Evolutionary conservation across 2,888 invertebrate species (phyloP).

Genomic region (Ryuthela nishihirai): DNA sequence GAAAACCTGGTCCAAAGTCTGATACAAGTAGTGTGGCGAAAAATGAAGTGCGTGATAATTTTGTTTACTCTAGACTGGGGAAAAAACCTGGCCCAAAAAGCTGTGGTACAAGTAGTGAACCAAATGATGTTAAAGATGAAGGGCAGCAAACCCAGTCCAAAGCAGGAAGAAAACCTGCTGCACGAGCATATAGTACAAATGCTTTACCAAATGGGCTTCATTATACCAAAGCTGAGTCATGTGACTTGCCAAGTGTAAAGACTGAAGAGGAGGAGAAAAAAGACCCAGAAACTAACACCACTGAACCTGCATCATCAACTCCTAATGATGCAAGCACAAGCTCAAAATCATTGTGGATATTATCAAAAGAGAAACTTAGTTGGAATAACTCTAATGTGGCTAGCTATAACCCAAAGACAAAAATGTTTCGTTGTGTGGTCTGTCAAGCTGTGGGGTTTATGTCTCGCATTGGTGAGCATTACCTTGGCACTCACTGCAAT

Average conservation of each 20-base stretch:
- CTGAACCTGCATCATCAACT: too few species aligned
- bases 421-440: constrained; percentile 69
- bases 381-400: constrained; percentile 77
- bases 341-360: constrained; percentile 57
- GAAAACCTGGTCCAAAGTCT: constrained; percentile 29
- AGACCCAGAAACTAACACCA: too few species aligned
- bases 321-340: constrained; percentile 3
- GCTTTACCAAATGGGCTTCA: too few species aligned
- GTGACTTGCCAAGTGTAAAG: too few species aligned
- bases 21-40: constrained; percentile 13
- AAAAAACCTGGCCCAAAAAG: constrained; percentile 14
- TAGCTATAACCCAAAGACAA: constrained; percentile 71
- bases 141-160: too few species aligned
- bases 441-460: constrained; percentile 68
- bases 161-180: too few species aligned
- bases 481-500: constrained; percentile 69
- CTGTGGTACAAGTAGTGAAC: too few species aligned
- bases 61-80: constrained; percentile 31
- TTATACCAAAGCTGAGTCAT: too few species aligned
- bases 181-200: too few species aligned
- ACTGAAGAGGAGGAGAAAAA: too few species aligned
- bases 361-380: constrained; percentile 65
- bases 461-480: constrained; percentile 69
- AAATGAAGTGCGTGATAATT: constrained; percentile 31
- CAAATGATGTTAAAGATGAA: too few species aligned